Evolutionary conservation across 2,113 vertebrate genomes (phyloP).

Genomic region (human (Homo sapiens)): GRCh38 chr9:27095001-27095500

Average conservation of each 20-base stretch:
- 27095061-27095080: not conserved
- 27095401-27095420: not conserved
- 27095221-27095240: not conserved
- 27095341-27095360: not conserved
- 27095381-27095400: not conserved
- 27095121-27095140: not conserved
- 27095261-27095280: conserved; percentile 10
- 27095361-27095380: not conserved
- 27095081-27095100: not conserved
- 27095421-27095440: not conserved
- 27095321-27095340: not conserved
- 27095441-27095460: not conserved
- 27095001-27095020: not conserved
- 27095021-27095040: not conserved
- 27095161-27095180: not conserved
- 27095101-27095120: not conserved
- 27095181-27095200: not conserved
- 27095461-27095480: not conserved
- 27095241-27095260: conserved; percentile 23
- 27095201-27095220: not conserved
- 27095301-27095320: not conserved
- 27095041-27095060: not conserved
- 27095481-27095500: not conserved
- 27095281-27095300: not conserved
- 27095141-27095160: not conserved